These are phyloP conservation scores for Bufotes viridis DNA, from an alignment of 2,797 vertebrate genomes.

Conservation along the genomic window DNA sequence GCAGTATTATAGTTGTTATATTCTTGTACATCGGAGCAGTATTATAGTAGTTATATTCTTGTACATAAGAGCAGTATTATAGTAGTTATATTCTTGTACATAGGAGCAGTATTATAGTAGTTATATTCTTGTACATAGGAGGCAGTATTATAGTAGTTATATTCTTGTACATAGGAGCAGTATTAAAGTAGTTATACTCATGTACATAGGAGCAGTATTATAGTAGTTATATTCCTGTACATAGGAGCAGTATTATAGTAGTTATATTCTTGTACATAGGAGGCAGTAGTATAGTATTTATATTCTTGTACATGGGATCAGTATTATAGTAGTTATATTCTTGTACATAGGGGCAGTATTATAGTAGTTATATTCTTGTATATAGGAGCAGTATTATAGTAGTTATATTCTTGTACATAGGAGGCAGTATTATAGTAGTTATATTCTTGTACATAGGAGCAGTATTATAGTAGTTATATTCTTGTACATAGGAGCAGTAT, in stretches of 20 bases:
- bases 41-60: conserved; percentile 18
- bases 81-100: conserved; percentile 10
- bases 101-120: conserved; percentile 3
- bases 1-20: conserved; percentile 13
- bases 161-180: neutral
- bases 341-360: too few relatives aligned
- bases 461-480: conserved; percentile 17
- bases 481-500: neutral
- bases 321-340: too few relatives aligned
- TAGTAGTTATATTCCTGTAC: conserved; percentile 12
- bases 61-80: conserved; percentile 5
- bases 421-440: neutral
- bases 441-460: neutral
- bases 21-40: conserved; percentile 6
- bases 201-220: conserved; percentile 11
- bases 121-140: conserved; percentile 7
- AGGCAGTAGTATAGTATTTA: too few relatives aligned
- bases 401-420: conserved; percentile 5
- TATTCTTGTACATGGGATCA: too few relatives aligned
- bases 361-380: conserved; percentile 14
- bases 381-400: neutral
- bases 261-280: conserved; percentile 16
- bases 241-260: conserved; percentile 5
- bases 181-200: conserved; percentile 8
- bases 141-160: conserved; percentile 4